Percentiles rank a stretch among this genome's conserved stretches.
These are phyloP conservation scores for Onychomys leucogaster DNA, from an alignment of 2,797 vertebrate genomes.

Conservation along the genomic window DNA sequence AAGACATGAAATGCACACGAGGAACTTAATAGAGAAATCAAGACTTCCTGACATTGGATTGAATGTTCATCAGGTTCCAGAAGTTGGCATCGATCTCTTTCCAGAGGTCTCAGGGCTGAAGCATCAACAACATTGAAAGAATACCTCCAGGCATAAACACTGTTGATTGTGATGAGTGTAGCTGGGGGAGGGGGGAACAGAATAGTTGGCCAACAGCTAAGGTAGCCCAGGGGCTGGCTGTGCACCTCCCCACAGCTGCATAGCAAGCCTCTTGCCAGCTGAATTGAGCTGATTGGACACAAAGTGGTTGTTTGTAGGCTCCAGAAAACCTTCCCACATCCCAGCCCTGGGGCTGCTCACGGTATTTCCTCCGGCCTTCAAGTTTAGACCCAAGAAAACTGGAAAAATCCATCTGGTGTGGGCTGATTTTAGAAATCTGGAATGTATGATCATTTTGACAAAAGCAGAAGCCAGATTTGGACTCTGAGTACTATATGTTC, in stretches of 20 bases:
- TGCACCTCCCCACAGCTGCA: constrained; percentile 37
- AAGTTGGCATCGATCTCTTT: background rate
- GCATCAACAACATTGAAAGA: background rate
- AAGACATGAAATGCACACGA: background rate
- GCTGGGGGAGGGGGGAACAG: background rate
- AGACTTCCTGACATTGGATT: background rate
- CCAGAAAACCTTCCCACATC: constrained; percentile 2
- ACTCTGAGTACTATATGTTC: background rate
- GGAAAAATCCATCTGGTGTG: constrained; percentile 50
- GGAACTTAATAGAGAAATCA: constrained; percentile 17
- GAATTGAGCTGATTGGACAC: constrained; percentile 8
- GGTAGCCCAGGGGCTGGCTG: background rate
- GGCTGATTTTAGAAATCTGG: constrained; percentile 49
- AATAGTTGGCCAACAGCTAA: background rate
- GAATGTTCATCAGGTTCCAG: background rate
- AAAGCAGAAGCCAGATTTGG: constrained; percentile 47
- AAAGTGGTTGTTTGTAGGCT: background rate
- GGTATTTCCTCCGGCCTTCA: constrained; percentile 50
- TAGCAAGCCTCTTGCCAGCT: background rate
- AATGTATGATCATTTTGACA: constrained; percentile 38
- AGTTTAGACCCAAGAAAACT: constrained; percentile 50
- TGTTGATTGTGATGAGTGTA: background rate
- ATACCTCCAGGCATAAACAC: background rate
- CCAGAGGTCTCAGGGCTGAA: background rate
- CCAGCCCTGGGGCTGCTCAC: background rate